Base-by-base conservation (phyloP, 2,888 invertebrate species). In the Andrena marginata region DNA sequence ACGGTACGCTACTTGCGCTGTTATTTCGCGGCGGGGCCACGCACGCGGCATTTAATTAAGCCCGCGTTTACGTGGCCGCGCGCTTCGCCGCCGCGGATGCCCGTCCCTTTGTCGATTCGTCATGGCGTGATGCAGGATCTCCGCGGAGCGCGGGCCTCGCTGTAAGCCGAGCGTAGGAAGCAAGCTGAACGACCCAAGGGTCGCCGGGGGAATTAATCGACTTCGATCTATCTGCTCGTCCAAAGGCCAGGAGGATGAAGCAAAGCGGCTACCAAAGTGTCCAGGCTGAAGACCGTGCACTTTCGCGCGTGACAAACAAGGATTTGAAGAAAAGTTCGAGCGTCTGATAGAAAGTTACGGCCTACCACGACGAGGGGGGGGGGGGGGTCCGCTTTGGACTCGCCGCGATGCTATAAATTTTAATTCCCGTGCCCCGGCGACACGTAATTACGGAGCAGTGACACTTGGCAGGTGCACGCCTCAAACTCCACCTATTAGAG, bases 241-340 rank as follows among this genome's bases (percentile, higher is more conserved):
- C 42, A 42, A 42, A 16, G 42, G 5, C 42, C 42, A 42, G 16
- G 42, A 42, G 42, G 42, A 42, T 4, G 4, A 42, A 42, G 42
- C 42, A 42, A 13, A 42, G 42, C 54, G 54, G 54, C 20, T 54
- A 26, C 26, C 56, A 26, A 56, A 54, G 20, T 54, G 20, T 20
- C 10, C 31, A 7, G 2, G 23, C 6, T 8, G n/a, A 26, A 3
- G 59, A 74, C 65, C 59, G 54, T 67, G 29, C 42, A 78, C 78
- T 78, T 75, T 78, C 78, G 63, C 78, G 56, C n/a, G 75, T 31
- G 67, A 75, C 78, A 68, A 78, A 78, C 75, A 68, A 67, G 75
- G 68, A 33, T 78, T 63, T 75, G 48, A 68, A 48, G 75, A 75
- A 68, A 75, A 75, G 75, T 68, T 68, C 3, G 23, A 54, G 29